Base-by-base conservation (phyloP, 2,888 invertebrate genomes). In the Gastrophysa polygoni region DNA sequence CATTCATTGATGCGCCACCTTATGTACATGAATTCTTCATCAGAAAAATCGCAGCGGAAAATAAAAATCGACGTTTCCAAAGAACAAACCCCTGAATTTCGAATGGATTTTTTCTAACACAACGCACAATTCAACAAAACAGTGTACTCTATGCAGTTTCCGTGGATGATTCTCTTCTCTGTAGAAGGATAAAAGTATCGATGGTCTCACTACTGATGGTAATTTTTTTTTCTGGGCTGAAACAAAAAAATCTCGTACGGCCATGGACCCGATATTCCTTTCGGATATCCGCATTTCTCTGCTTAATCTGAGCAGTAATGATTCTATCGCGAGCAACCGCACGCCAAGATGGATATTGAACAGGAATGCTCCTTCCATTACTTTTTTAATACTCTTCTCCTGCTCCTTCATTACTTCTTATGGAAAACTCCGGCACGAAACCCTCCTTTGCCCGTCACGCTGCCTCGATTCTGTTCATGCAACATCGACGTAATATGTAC, bases 261-360 rank as follows among this genome's bases (percentile, higher is more conserved):
- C 49, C 55, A 58, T 48, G 51, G 59, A 55, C 51, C 48, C 59
- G 46, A 69, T 71, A 68, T 69, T 24, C 4, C 24, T 6, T 71
- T 72, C 70, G 70, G 67, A 68, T 69, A 70, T 72, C 69, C 69
- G 67, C 67, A 72, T 72, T 71, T 69, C 71, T 71, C 70, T 68
- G 68, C 68, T 71, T 73, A 74, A 74, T 74, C 72, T 72, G 63
- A 70, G 70, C 71, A 64, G 69, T 74, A 74, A 74, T 73, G 73
- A 71, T 69, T 68, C 69, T 69, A 72, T 73, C 71, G 70, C 68
- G 64, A 66, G 64, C 68, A 57, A 61, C 61, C 61, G 59, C 61
- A 56, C 58, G 63, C 61, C 51, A 52, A 61, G 61, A 59, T 62
- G 62, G 64, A 64, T 67, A 64, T 64, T 58, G 62, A 67, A 64